Evolutionary conservation across 2,888 invertebrate species (phyloP).

Genomic region (Empis stercorea): DNA sequence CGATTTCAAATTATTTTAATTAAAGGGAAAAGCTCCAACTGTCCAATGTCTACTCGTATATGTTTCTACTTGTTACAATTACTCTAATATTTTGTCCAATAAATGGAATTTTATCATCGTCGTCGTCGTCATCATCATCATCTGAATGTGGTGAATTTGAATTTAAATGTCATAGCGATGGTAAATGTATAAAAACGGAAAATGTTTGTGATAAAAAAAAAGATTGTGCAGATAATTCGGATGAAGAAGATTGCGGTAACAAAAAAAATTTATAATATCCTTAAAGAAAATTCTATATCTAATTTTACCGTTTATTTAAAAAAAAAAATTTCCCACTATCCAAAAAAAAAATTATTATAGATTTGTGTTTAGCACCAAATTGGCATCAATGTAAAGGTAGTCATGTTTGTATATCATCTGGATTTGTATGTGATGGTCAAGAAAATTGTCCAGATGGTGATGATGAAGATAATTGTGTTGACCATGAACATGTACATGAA

Average conservation of each 20-base stretch:
- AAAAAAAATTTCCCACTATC: too few species aligned
- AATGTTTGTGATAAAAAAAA: constrained; percentile 29
- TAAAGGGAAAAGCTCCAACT: too few species aligned
- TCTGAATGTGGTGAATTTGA: background rate
- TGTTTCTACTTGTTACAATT: too few species aligned
- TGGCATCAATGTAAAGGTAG: constrained; percentile 30
- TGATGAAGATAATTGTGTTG: constrained; percentile 41
- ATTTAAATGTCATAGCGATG: constrained; percentile 20
- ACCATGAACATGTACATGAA: constrained; percentile 1
- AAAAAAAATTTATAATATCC: background rate
- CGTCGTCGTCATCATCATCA: too few species aligned
- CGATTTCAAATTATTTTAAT: too few species aligned
- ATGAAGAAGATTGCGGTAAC: constrained; percentile 32
- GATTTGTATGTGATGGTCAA: constrained; percentile 60
- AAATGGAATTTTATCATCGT: background rate
- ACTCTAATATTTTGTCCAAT: background rate
- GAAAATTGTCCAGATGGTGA: constrained; percentile 53
- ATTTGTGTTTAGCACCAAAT: constrained; percentile 28
- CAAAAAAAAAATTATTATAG: too few species aligned
- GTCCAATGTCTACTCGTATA: too few species aligned
- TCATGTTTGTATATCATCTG: constrained; percentile 53
- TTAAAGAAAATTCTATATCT: background rate
- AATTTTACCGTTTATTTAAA: too few species aligned
- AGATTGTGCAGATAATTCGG: constrained; percentile 30
- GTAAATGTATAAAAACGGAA: constrained; percentile 27